Evolutionary conservation across 2,888 invertebrate genomes (phyloP).

Genomic region (Drosophila diplacantha): DNA sequence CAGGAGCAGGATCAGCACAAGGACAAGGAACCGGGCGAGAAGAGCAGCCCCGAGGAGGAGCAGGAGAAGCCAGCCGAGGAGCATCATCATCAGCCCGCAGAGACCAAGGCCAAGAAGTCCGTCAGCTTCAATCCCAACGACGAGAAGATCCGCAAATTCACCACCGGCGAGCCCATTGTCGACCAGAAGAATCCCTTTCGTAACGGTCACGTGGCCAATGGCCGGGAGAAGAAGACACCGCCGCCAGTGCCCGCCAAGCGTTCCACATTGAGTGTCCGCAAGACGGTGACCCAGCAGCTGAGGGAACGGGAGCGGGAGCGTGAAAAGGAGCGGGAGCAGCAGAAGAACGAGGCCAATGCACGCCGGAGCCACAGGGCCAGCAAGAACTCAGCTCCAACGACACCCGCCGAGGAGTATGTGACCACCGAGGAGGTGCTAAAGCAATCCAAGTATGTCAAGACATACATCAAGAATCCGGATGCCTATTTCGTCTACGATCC

Average conservation of each 20-base stretch:
- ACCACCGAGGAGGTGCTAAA: constrained; percentile 77
- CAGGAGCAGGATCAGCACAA: neutral
- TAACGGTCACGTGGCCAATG: constrained; percentile 40
- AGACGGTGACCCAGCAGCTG: constrained; percentile 66
- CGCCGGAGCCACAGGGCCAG: constrained; percentile 34
- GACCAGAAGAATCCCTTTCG: constrained; percentile 78
- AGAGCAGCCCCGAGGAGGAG: neutral
- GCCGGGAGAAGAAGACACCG: constrained; percentile 57
- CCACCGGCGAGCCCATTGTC: constrained; percentile 76
- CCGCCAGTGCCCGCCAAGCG: constrained; percentile 73
- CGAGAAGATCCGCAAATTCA: constrained; percentile 76
- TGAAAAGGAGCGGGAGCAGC: constrained; percentile 55
- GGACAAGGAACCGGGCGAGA: constrained; percentile 11
- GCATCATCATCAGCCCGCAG: neutral
- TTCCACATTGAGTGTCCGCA: constrained; percentile 69
- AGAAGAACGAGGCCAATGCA: constrained; percentile 48
- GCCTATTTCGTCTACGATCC: constrained; percentile 77
- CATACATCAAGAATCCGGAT: constrained; percentile 78
- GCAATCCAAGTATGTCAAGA: constrained; percentile 78
- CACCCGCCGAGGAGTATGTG: constrained; percentile 69
- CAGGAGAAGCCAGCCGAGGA: constrained; percentile 5
- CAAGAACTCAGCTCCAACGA: neutral
- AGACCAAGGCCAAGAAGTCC: constrained; percentile 69
- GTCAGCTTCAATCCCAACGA: constrained; percentile 75
- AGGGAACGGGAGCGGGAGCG: constrained; percentile 67